Percentiles rank a stretch among this genome's conserved stretches.
Conservation (phyloP, 2,113 vertebrate genomes). For the Carassius auratus region DNA sequence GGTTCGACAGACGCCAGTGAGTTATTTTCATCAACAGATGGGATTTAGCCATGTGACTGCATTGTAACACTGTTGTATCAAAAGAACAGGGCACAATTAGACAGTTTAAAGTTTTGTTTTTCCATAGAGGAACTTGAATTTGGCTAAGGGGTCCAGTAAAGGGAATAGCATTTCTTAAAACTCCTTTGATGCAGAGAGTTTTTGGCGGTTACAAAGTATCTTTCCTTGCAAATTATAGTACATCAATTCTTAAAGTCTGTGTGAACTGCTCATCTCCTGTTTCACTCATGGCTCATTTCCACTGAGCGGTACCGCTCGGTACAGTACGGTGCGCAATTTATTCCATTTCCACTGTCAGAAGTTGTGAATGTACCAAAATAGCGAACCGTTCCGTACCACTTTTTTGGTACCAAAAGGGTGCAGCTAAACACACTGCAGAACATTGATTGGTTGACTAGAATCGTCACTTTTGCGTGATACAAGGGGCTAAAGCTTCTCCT, state of each 20-base stretch:
- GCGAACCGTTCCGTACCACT: too few relatives aligned
- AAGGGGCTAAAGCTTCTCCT: too few relatives aligned
- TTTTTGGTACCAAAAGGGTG: too few relatives aligned
- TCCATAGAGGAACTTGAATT: not conserved
- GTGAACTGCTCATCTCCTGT: not conserved
- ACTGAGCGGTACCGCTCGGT: too few relatives aligned
- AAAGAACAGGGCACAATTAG: conserved; percentile 16
- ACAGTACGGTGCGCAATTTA: too few relatives aligned
- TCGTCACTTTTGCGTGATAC: too few relatives aligned
- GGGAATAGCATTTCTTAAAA: not conserved
- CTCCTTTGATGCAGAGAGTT: not conserved
- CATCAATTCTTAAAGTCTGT: conserved; percentile 20
- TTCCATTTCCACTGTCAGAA: too few relatives aligned
- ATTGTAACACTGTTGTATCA: conserved; percentile 37
- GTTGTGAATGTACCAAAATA: too few relatives aligned
- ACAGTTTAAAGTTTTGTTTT: conserved; percentile 11
- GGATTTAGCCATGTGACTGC: conserved; percentile 64
- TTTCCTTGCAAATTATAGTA: conserved; percentile 5
- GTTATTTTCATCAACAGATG: conserved; percentile 73
- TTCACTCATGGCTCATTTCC: not conserved
- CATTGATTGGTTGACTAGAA: too few relatives aligned
- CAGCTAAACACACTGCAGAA: too few relatives aligned
- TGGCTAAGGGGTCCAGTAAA: conserved; percentile 16
- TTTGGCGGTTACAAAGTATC: not conserved
- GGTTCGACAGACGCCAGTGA: conserved; percentile 67